These are phyloP conservation scores for Pygoscelis adeliae DNA, from an alignment of 2,113 vertebrate genomes.

Conservation along the genomic window DNA sequence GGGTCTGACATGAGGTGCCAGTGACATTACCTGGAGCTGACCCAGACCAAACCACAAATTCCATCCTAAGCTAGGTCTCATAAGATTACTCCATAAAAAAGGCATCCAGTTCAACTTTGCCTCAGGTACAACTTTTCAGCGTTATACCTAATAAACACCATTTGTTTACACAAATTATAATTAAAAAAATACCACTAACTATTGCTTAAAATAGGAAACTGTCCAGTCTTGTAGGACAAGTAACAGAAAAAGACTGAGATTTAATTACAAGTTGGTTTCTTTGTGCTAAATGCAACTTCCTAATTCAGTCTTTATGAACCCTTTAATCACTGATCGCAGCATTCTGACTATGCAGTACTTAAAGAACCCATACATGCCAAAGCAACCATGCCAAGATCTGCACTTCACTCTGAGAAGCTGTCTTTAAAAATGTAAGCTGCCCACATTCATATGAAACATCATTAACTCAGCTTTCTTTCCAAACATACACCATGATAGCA, in stretches of 20 bases:
- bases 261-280: not conserved
- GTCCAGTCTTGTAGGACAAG: not conserved
- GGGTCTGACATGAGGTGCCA: accelerated
- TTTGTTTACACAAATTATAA: not conserved
- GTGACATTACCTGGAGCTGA: accelerated
- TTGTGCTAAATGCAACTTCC: not conserved
- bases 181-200: not conserved
- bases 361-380: not conserved
- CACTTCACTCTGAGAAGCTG: not conserved
- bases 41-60: not conserved
- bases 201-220: not conserved
- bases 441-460: not conserved
- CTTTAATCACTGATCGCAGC: not conserved
- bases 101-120: not conserved
- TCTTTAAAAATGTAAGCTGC: not conserved
- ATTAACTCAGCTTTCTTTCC: not conserved
- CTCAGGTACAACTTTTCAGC: not conserved
- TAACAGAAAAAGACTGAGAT: not conserved
- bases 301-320: not conserved
- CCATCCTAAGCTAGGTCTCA: not conserved
- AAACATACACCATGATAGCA: not conserved
- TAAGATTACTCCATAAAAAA: not conserved
- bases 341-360: accelerated
- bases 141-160: not conserved
- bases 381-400: not conserved